phyloP scores from a whole-genome alignment of 2,113 vertebrate genomes.

The Pelodiscus sinensis region DNA sequence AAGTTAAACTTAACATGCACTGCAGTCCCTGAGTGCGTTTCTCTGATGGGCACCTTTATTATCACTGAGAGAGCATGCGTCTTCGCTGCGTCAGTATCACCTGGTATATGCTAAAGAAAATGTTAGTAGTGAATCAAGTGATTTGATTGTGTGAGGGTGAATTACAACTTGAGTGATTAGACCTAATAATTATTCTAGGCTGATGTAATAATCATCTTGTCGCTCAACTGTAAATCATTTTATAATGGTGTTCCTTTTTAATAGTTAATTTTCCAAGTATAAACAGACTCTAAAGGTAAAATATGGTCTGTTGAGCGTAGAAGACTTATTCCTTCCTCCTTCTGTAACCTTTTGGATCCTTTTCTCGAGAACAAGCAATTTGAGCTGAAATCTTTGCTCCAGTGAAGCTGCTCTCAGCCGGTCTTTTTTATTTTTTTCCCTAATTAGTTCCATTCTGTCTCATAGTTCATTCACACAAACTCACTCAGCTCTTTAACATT shows the following conservation, averaged over 20 bases:
- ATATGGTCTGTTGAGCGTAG: not conserved
- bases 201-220: constrained; percentile 59
- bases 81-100: not conserved
- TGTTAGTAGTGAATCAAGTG: constrained; percentile 42
- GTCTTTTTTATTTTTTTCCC: not conserved
- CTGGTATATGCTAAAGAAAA: constrained; percentile 12
- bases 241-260: constrained; percentile 33
- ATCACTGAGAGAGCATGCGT: not conserved
- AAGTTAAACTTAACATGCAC: not conserved
- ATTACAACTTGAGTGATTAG: constrained; percentile 55
- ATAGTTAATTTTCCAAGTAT: not conserved
- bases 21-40: constrained; percentile 21
- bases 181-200: constrained; percentile 43
- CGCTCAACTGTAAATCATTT: constrained; percentile 57
- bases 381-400: not conserved
- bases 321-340: not conserved
- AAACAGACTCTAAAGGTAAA: constrained; percentile 23
- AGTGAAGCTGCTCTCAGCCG: not conserved
- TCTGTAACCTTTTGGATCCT: constrained; percentile 17
- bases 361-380: not conserved
- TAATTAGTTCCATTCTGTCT: not conserved
- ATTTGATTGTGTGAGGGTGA: constrained; percentile 58
- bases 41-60: not conserved
- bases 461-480: not conserved
- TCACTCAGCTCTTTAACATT: not conserved